These are phyloP conservation scores for Sparidentex hasta DNA, from an alignment of 2,797 vertebrate species.

Conservation along the genomic window DNA sequence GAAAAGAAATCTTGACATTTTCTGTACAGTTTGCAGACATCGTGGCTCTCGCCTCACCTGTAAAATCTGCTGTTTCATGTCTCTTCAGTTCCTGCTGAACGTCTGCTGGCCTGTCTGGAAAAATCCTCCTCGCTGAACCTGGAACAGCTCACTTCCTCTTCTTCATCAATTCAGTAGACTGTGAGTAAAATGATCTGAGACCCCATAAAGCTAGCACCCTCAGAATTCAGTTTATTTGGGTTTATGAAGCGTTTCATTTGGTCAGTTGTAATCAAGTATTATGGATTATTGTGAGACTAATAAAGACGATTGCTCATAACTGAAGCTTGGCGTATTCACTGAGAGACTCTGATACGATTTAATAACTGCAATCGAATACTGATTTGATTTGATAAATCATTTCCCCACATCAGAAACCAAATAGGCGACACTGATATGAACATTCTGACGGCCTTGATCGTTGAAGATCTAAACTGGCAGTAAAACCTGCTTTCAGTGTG, in stretches of 20 bases:
- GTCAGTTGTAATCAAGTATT: no score
- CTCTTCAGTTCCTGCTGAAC: constrained; percentile 29
- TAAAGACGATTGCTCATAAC: not conserved
- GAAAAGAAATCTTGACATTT: not conserved
- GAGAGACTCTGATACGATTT: not conserved
- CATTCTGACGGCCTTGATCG: not conserved
- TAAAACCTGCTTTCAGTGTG: not conserved
- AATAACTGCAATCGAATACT: not conserved
- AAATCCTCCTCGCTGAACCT: constrained; percentile 16
- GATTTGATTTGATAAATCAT: not conserved
- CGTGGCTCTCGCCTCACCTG: not conserved
- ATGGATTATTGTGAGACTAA: not conserved
- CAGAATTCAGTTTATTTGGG: no score
- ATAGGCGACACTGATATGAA: not conserved
- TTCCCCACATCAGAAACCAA: not conserved
- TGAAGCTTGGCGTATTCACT: not conserved
- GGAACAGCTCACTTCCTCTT: constrained; percentile 15
- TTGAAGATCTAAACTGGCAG: not conserved
- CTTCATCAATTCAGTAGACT: constrained; percentile 14
- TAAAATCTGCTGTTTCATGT: not conserved
- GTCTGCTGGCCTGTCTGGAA: not conserved
- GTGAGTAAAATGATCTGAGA: constrained; percentile 26
- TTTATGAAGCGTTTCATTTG: no score
- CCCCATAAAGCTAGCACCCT: not conserved
- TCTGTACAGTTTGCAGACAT: not conserved